Evolutionary conservation across 2,797 vertebrate species (phyloP), one percentile per base, ranked within the genome.

Genomic region (Chelmon rostratus): DNA sequence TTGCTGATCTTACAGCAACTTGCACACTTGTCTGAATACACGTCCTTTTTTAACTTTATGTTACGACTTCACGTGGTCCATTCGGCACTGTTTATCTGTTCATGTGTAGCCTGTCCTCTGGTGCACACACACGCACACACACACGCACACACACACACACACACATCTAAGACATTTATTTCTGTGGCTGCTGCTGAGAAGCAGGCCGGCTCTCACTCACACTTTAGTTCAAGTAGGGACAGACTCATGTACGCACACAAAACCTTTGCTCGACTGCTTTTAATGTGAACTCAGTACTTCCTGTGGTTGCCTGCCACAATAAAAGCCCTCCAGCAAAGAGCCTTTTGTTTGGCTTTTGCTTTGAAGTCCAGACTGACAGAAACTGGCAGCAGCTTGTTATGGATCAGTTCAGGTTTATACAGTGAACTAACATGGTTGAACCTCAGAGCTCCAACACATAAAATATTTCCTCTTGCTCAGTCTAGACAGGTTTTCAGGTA

Each of bases 61-160:
- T 28, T 28, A 28, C 28, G 28, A 28, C 28, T 28, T 28, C 28
- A 28, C 28, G 28, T 28, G 28, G 28, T 28, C 28, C 28, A 28
- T 28, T 28, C 28, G 28, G n/a, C n/a, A n/a, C n/a, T n/a, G n/a
- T n/a, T n/a, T n/a, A n/a, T n/a, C n/a, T n/a, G n/a, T n/a, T n/a
- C n/a, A n/a, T n/a, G n/a, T n/a, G n/a, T n/a, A n/a, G n/a, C n/a
- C n/a, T n/a, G n/a, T n/a, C n/a, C n/a, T n/a, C n/a, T n/a, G n/a
- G n/a, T n/a, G n/a, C n/a, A n/a, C n/a, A 65, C 62, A 63, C 49
- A 50, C 49, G 50, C 49, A 50, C 49, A 50, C 47, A 50, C 47
- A 46, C 44, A 46, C 44, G 46, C 44, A 46, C 82, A 25, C 58
- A 75, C 42, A 77, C 80, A 28, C 58, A 76, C 44, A 77, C 49